A percentile compares a stretch with the other conserved stretches of the same genome.
phyloP scores from a whole-genome alignment of 2,113 vertebrate genomes.

The Chrysochloris asiatica region DNA sequence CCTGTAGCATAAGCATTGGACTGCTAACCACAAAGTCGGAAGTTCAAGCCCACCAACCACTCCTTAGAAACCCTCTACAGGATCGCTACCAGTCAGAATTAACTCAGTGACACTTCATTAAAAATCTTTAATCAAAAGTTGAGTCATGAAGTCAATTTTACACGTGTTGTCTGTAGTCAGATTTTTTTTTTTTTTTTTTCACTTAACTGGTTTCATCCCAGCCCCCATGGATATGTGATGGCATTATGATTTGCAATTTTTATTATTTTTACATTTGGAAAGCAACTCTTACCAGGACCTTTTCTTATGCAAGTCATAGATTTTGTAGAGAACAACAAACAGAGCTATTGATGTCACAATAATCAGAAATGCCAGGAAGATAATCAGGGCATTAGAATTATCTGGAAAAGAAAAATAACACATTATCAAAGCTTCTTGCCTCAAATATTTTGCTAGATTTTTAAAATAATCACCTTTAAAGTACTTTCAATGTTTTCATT shows the following conservation, averaged over 20 bases:
- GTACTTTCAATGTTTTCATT: not conserved
- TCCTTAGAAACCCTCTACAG: too few relatives aligned
- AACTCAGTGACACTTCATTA: too few relatives aligned
- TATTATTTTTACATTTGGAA: not conserved
- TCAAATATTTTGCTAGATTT: not conserved
- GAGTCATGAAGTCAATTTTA: not conserved
- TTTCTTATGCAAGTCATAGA: constrained; percentile 88
- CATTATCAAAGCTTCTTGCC: not conserved
- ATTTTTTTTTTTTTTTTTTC: too few relatives aligned
- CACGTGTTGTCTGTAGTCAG: fast-evolving
- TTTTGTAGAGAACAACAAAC: constrained; percentile 92
- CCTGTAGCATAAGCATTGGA: too few relatives aligned
- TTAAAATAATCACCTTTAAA: not conserved
- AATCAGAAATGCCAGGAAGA: constrained; percentile 91
- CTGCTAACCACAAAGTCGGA: too few relatives aligned
- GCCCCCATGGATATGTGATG: fast-evolving
- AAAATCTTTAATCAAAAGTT: too few relatives aligned
- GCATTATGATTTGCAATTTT: not conserved
- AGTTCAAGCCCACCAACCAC: too few relatives aligned
- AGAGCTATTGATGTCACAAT: constrained; percentile 90
- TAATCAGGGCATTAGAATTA: constrained; percentile 90
- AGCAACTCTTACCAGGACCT: constrained; percentile 85
- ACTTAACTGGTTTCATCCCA: too few relatives aligned
- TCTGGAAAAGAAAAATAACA: constrained; percentile 83
- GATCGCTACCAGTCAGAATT: too few relatives aligned